Conservation (phyloP, 1,140 invertebrate genomes). For the Pseudomyrmex sp. region DNA sequence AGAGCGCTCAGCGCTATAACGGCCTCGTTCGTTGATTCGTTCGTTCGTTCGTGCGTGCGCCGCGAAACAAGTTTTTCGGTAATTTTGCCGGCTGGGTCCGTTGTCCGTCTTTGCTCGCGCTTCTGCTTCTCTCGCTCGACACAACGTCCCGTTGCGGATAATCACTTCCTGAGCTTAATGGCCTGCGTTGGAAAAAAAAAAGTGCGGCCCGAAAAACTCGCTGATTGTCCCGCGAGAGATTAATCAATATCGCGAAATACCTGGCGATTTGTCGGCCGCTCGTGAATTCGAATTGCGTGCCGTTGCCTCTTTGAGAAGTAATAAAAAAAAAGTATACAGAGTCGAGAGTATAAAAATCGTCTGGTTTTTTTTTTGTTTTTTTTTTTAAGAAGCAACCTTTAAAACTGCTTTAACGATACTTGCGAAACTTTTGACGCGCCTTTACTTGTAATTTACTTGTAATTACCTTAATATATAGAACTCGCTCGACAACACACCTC, state of each 20-base stretch:
- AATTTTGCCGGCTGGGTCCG: slow-evolving; percentile 40
- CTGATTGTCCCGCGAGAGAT: slow-evolving; percentile 39
- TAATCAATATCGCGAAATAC: slow-evolving; percentile 33
- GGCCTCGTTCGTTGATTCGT: slow-evolving; percentile 29
- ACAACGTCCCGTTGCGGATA: slow-evolving; percentile 57
- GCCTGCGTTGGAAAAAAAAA: slow-evolving; percentile 8
- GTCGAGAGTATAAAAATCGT: too few species aligned
- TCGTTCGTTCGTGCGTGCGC: slow-evolving; percentile 29
- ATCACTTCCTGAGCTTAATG: slow-evolving; percentile 58
- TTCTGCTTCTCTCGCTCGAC: background rate
- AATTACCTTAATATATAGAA: background rate
- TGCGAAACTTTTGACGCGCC: background rate
- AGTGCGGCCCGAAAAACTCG: slow-evolving; percentile 25
- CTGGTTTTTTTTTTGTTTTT: too few species aligned
- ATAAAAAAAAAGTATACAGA: background rate
- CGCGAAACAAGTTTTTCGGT: slow-evolving; percentile 64
- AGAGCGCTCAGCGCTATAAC: slow-evolving; percentile 34
- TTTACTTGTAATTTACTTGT: too few species aligned
- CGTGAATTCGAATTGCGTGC: background rate
- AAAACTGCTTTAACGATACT: background rate
- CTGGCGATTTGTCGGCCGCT: slow-evolving; percentile 4
- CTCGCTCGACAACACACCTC: background rate
- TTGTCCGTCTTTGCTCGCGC: slow-evolving; percentile 46
- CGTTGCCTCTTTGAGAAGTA: background rate
- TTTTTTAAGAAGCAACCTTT: background rate